phyloP scores from a whole-genome alignment of 2,113 vertebrate species.

The Aramus guarauna region DNA sequence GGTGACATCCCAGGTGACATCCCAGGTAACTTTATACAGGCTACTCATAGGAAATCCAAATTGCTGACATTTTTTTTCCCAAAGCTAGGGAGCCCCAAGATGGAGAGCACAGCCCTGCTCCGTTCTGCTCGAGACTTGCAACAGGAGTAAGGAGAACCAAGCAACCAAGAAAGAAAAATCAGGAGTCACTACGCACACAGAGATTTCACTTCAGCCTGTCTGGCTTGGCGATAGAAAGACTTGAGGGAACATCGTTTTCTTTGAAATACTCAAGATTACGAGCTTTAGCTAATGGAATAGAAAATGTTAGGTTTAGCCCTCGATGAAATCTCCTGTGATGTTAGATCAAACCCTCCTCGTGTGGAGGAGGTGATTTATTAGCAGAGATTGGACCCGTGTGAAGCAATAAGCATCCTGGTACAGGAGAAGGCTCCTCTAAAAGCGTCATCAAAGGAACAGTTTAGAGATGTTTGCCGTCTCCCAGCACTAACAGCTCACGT shows the following conservation, averaged over 20 bases:
- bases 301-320: not conserved
- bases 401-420: not conserved
- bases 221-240: rapidly evolving
- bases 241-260: not conserved
- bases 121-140: not conserved
- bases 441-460: not conserved
- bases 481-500: not conserved
- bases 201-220: rapidly evolving
- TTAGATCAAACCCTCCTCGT: not conserved
- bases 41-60: not conserved
- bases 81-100: not conserved
- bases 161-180: not conserved
- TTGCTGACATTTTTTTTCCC: not conserved
- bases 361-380: constrained; percentile 18
- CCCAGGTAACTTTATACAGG: not conserved
- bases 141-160: not conserved
- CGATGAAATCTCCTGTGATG: not conserved
- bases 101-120: not conserved
- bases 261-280: not conserved
- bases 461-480: not conserved
- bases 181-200: not conserved
- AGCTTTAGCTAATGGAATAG: not conserved
- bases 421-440: not conserved
- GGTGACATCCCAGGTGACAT: not conserved
- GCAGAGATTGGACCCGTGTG: not conserved